Evolutionary conservation across 1,140 invertebrate genomes (phyloP).

Genomic region (Drosophila pseudoananassae): DNA sequence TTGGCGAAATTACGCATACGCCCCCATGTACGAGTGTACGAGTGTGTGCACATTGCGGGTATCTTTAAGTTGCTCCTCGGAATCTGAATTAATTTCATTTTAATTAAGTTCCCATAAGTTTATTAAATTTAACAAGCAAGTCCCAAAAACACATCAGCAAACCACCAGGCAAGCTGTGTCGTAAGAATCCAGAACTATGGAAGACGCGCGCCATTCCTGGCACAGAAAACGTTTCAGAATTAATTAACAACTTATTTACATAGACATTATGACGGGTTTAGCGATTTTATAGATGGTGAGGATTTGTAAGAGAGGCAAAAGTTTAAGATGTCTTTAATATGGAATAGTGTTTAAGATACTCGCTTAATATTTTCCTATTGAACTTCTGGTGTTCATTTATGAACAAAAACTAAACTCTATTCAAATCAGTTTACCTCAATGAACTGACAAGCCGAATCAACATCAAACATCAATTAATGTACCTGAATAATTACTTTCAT

Average conservation of each 20-base stretch:
- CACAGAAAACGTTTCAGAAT: conserved; percentile 64
- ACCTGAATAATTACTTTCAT: neutral
- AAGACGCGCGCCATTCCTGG: conserved; percentile 25
- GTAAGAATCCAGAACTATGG: conserved; percentile 17
- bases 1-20: conserved; percentile 55
- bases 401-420: too few relatives aligned
- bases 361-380: too few relatives aligned
- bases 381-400: too few relatives aligned
- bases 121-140: conserved; percentile 59
- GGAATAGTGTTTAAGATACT: too few relatives aligned
- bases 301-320: neutral
- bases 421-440: neutral
- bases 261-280: conserved; percentile 40
- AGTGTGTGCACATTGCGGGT: conserved; percentile 13
- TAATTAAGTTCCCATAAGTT: conserved; percentile 68
- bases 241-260: conserved; percentile 74
- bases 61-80: conserved; percentile 41
- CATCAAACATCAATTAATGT: neutral
- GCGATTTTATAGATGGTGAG: neutral
- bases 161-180: conserved; percentile 16
- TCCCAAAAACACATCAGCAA: conserved; percentile 28
- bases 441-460: neutral
- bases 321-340: conserved; percentile 15
- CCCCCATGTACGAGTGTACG: conserved; percentile 5
- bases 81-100: conserved; percentile 73